Percentiles rank a stretch among this genome's conserved stretches.
phyloP scores from a whole-genome alignment of 53 echinoderm and acorn worm genomes.

The Paelopatides confundens region DNA sequence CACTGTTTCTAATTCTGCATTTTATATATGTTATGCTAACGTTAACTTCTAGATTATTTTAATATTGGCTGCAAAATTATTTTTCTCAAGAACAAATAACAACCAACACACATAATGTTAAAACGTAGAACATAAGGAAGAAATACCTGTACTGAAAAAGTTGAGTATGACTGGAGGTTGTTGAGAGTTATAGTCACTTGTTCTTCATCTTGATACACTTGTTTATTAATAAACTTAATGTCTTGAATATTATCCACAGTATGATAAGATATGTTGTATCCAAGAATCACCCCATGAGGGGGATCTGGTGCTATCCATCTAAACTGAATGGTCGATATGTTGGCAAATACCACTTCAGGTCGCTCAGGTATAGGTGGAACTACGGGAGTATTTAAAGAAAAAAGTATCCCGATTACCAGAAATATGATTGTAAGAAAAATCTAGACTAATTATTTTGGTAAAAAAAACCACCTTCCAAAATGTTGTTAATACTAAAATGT shows the following conservation, averaged over 20 bases:
- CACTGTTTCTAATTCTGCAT: too few species aligned
- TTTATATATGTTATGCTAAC: too few species aligned
- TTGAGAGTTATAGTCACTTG: background rate
- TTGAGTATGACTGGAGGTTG: conserved; percentile 9
- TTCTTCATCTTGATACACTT: background rate
- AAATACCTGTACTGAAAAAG: conserved; percentile 53
- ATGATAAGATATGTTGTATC: conserved; percentile 65
- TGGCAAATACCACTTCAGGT: conserved; percentile 5
- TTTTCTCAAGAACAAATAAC: too few species aligned
- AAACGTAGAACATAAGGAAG: background rate
- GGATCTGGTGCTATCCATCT: conserved; percentile 74
- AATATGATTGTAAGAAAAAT: too few species aligned
- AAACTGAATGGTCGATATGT: conserved; percentile 61
- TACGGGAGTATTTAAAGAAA: conserved; percentile 5
- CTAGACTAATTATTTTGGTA: too few species aligned
- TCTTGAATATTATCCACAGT: background rate
- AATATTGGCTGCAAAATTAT: too few species aligned
- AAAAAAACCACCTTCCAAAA: too few species aligned
- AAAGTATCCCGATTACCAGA: too few species aligned
- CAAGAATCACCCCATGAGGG: conserved; percentile 71
- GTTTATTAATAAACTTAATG: background rate
- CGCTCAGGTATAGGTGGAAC: conserved; percentile 59
- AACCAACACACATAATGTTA: too few species aligned
- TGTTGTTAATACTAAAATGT: too few species aligned
- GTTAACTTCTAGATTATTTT: too few species aligned